These are phyloP conservation scores for Gordius sp. DNA, from an alignment of 2,888 invertebrate genomes.

Conservation along the genomic window DNA sequence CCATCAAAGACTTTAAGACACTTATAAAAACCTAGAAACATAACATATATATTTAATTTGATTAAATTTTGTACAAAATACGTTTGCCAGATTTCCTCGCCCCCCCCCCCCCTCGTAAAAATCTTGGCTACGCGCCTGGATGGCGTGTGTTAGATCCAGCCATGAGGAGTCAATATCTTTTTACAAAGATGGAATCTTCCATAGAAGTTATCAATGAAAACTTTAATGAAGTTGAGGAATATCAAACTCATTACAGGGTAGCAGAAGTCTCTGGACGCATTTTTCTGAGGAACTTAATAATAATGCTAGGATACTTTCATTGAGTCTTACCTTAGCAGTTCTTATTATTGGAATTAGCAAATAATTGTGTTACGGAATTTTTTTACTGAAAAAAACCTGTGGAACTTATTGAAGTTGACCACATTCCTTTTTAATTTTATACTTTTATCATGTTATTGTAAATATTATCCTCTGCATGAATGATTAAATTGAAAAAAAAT, in stretches of 20 bases:
- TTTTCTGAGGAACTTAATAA: conserved; percentile 86
- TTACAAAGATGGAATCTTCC: conserved; percentile 56
- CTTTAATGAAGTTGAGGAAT: conserved; percentile 59
- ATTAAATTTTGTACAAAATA: no score
- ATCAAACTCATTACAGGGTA: conserved; percentile 81
- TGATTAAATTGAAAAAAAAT: no score
- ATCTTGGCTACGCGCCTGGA: no score
- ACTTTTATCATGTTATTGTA: no score
- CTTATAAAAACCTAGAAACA: no score
- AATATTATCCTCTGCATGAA: no score
- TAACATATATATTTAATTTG: no score
- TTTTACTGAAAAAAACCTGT: conserved; percentile 50
- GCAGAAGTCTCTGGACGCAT: conserved; percentile 77
- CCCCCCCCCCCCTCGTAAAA: no score
- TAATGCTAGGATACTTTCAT: conserved; percentile 69
- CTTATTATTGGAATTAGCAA: conserved; percentile 62
- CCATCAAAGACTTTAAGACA: no score
- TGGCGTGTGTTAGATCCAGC: conserved; percentile 60
- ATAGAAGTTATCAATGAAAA: conserved; percentile 65
- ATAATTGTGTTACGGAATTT: conserved; percentile 68
- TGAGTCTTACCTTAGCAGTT: conserved; percentile 57
- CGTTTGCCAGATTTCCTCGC: no score
- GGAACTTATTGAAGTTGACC: no score
- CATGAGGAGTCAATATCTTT: conserved; percentile 59
- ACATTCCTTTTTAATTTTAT: no score